phyloP scores from a whole-genome alignment of 2,113 vertebrate species.

The Saguinus midas region DNA sequence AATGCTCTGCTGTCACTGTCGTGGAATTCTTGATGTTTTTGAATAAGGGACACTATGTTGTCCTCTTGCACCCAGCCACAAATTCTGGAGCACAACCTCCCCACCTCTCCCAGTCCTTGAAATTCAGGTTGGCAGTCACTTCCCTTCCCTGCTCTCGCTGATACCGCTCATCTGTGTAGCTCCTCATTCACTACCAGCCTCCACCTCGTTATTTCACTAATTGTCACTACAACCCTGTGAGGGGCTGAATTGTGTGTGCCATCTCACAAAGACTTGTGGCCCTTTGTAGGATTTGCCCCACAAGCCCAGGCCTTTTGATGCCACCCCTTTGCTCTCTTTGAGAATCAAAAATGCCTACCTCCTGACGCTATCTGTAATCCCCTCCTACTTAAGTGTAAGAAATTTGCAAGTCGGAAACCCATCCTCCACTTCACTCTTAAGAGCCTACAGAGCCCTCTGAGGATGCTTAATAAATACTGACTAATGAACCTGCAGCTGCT shows the following conservation, averaged over 20 bases:
- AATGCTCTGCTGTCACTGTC: neutral
- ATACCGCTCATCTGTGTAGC: neutral
- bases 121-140: neutral
- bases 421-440: neutral
- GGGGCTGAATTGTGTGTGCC: neutral
- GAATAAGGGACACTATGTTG: neutral
- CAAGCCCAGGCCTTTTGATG: neutral
- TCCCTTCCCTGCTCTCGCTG: neutral
- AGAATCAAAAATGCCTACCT: neutral
- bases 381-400: neutral
- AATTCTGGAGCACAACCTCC: fast-evolving
- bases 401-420: neutral
- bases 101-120: neutral
- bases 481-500: constrained; percentile 65
- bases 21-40: neutral
- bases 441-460: neutral
- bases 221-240: neutral
- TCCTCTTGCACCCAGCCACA: neutral
- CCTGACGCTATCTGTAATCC: neutral
- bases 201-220: neutral
- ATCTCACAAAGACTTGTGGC: neutral
- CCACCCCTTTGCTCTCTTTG: neutral
- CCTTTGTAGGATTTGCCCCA: neutral
- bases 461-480: constrained; percentile 44
- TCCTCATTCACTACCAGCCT: neutral